Conservation (phyloP, 2,113 vertebrate genomes). For the Astur gentilis region DNA sequence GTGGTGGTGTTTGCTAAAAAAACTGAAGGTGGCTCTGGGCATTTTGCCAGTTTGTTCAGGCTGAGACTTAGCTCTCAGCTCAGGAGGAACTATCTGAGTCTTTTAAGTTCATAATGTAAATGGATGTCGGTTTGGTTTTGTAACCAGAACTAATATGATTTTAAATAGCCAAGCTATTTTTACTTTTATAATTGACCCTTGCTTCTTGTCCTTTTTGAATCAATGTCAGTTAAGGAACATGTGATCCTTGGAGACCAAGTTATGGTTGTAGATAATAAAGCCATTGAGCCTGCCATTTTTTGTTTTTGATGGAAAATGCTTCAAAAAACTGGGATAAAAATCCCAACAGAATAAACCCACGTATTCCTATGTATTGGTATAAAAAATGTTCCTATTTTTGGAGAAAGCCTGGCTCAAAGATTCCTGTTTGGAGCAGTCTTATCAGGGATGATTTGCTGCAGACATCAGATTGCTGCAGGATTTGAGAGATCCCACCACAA, state of each 20-base stretch:
- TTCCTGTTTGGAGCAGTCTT: neutral
- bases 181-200: conserved; percentile 1
- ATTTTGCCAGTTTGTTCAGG: neutral
- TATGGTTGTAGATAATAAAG: neutral
- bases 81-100: neutral
- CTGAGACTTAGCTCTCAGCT: neutral
- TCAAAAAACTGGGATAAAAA: neutral
- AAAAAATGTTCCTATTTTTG: neutral
- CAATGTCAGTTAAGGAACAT: neutral
- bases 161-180: conserved; percentile 23
- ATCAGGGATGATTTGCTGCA: neutral
- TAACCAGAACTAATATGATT: neutral
- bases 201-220: neutral
- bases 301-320: neutral
- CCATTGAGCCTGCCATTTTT: neutral
- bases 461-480: neutral
- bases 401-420: neutral
- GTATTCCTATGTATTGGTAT: neutral
- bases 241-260: neutral
- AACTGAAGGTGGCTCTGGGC: neutral
- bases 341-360: fast-evolving
- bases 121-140: neutral
- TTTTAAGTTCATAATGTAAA: neutral
- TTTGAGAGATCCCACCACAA: neutral
- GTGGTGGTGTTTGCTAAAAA: neutral